Conservation (phyloP, 2,797 vertebrate genomes). For the Ataeniobius toweri region DNA sequence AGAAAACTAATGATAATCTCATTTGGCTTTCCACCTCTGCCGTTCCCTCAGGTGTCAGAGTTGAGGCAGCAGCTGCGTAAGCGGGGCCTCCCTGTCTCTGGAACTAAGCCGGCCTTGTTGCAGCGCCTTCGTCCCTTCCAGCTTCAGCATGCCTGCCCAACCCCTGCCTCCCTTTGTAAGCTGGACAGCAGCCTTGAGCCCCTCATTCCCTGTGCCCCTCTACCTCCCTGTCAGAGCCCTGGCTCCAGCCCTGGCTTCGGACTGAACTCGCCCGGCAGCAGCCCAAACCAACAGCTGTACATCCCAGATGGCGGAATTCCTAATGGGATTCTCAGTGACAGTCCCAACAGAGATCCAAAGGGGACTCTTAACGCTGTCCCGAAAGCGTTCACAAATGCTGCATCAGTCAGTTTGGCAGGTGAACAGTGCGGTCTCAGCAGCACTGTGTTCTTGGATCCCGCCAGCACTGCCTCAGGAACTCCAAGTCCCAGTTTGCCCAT, state of each 20-base stretch:
- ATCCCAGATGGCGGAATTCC: conserved; percentile 60
- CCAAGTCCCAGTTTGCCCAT: conserved; percentile 79
- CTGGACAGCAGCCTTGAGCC: conserved; percentile 64
- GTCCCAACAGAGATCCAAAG: conserved; percentile 38
- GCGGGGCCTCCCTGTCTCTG: conserved; percentile 90
- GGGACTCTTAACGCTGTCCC: conserved; percentile 39
- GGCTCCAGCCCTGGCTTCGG: conserved; percentile 67
- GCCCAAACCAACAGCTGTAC: conserved; percentile 67
- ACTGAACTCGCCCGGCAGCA: conserved; percentile 66
- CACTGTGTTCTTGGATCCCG: conserved; percentile 70
- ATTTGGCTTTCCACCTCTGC: neutral
- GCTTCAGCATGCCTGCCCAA: conserved; percentile 71
- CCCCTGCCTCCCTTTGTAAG: conserved; percentile 77
- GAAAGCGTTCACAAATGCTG: conserved; percentile 44
- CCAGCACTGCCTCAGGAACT: conserved; percentile 70
- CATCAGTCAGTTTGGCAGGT: conserved; percentile 59
- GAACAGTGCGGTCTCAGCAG: conserved; percentile 64
- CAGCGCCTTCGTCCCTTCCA: conserved; percentile 88
- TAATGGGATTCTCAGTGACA: conserved; percentile 58
- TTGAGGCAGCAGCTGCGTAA: conserved; percentile 90
- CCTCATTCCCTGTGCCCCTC: conserved; percentile 41
- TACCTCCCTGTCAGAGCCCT: conserved; percentile 64
- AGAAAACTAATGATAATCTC: neutral
- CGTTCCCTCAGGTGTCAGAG: conserved; percentile 85
- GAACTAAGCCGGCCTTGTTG: conserved; percentile 88